Base-by-base conservation (phyloP, 2,888 invertebrate genomes). In the Argyresthia goedartella region DNA sequence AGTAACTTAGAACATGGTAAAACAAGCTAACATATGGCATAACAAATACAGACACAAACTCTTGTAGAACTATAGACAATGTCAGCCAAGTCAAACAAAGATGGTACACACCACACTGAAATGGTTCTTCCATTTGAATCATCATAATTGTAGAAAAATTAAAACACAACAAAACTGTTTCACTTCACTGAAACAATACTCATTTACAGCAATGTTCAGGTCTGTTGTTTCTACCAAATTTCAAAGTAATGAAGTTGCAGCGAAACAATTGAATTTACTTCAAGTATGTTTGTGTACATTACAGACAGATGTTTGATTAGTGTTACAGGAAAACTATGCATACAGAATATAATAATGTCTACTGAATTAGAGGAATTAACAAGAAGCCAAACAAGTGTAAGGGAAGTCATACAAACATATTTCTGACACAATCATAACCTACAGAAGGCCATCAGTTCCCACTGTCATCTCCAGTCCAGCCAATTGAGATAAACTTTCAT, bases 121-220 rank as follows among this genome's bases (percentile, higher is more conserved):
- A 82, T 54, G 76, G 69, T 53, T 68, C 69, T 60, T 71, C 73
- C 77, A 81, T 81, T 50, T 39, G 8, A 60, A 62, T 63, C 56
- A 65, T 59, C 55, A 53, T 55, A 52, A 55, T 54, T 51, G 45
- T 14, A 41, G 36, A 48, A 48, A 48, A 14, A 25, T 1, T 39
- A 39, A 48, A 48, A 48, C 13, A 25, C 1, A 56, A 55, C 59
- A 62, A 64, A 58, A 55, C 56, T 59, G 77, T 49, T 76, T 72
- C 65, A 67, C 71, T 76, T 71, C 65, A 73, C 77, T 80, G 80
- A 81, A 80, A 67, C 56, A 57, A 56, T 54, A 52, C 52, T 57
- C 63, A 62, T 64, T 64, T 74, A 79, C 60, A 55, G 63, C 84
- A 80, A 75, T 56, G 56, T 84, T 84, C 85, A 85, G 55, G 65